phyloP scores from a whole-genome alignment of 2,113 vertebrate species.

The Caloenas nicobarica region DNA sequence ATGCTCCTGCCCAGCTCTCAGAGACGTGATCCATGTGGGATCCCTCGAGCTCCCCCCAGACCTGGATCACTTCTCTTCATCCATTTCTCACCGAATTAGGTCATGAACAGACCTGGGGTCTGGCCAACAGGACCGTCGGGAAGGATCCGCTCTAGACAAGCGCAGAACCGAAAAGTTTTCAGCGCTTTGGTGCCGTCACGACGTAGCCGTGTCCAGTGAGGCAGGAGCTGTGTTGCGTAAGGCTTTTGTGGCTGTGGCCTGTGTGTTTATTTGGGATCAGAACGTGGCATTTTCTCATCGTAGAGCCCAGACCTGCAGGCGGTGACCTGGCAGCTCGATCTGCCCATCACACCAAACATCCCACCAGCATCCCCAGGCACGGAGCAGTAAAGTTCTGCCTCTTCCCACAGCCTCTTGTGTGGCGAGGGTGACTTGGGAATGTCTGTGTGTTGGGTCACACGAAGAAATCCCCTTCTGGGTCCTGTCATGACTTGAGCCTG shows the following conservation, averaged over 20 bases:
- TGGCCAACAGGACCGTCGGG: background rate
- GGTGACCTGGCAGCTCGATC: background rate
- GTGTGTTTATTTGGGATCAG: background rate
- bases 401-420: background rate
- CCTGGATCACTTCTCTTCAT: background rate
- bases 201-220: no score
- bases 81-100: background rate
- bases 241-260: background rate
- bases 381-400: background rate
- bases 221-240: background rate
- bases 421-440: background rate
- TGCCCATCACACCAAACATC: background rate
- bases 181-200: fast-evolving
- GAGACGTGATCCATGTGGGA: background rate
- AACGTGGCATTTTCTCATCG: fast-evolving
- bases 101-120: background rate
- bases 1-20: background rate
- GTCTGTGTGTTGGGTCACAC: fast-evolving
- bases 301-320: background rate
- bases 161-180: fast-evolving
- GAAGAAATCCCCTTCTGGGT: background rate
- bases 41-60: background rate
- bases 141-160: background rate
- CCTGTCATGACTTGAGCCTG: background rate
- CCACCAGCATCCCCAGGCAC: background rate